Base-by-base conservation (phyloP, 1,140 invertebrate species). In the Drosophila funebris region DNA sequence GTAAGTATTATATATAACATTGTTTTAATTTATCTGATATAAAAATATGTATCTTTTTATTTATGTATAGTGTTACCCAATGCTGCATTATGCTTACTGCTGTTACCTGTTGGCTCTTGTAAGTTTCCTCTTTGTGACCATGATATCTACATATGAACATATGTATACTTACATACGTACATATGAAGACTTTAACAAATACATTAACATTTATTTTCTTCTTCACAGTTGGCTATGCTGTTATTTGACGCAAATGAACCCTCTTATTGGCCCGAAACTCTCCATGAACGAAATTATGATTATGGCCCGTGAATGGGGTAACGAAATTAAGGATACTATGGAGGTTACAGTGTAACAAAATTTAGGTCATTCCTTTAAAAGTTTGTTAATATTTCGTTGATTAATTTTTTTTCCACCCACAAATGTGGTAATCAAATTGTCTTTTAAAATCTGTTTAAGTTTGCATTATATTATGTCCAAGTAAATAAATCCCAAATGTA, bases 211-310 rank as follows among this genome's bases (percentile, higher is more conserved):
- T 39, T 67, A 50, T 57, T 39, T 11, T 57, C 5, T 52, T 68
- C 8, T 81, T 54, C 24, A 3, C 58, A 91, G 90, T 92, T 99
- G 97, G 97, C 92, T 98, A 46, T 97, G 96, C 91, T 97, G 96
- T 74, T 98, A 97, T 85, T 96, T 98, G 95, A 95, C 96, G 39
- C 98, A 99, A 93, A 96, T 99, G 95, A 98, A 99, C 92, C 97
- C 98, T 0, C 92, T 98, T 41, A 96, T 98, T 85, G 98, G 97
- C 13, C 98, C 97, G 63, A 95, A 95, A 93, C 92, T 98, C 18
- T 92, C 93, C 52, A 94, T 94, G 83, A 92, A 94, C 29, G 96
- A 95, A 11, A 93, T 97, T 57, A 92, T 96, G 66, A 93, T 97
- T 79, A 96, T 97, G 91, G 94, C 95, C 46, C 93, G 93, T 73